A percentile compares a stretch with the other conserved stretches of the same genome.
Evolutionary conservation across 2,113 vertebrate genomes (phyloP).

Genomic region (Chlorodrepanis virens): DNA sequence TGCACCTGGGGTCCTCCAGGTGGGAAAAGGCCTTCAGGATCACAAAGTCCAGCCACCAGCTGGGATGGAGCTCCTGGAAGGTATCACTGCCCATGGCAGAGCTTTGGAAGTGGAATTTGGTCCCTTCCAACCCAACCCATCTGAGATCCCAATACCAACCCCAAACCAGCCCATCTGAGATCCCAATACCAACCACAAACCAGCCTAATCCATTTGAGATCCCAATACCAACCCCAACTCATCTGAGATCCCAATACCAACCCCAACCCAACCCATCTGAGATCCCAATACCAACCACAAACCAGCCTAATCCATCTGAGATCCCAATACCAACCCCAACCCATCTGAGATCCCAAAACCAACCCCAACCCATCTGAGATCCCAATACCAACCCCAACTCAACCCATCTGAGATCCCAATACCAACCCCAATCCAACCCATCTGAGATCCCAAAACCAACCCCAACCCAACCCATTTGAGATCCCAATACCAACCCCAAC

Average conservation of each 20-base stretch:
- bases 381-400: background rate
- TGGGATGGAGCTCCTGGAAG: background rate
- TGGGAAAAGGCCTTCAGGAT: background rate
- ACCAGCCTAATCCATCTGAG: rapidly evolving
- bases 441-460: background rate
- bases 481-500: background rate
- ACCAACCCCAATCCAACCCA: background rate
- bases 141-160: background rate
- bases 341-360: background rate
- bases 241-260: background rate
- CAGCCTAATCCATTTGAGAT: background rate
- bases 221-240: background rate
- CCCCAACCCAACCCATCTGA: background rate
- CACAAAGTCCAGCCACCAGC: rapidly evolving
- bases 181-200: background rate
- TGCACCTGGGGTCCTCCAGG: background rate
- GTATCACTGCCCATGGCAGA: background rate
- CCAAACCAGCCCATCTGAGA: background rate
- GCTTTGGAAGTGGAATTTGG: background rate
- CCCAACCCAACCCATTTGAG: rapidly evolving
- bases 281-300: background rate
- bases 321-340: background rate
- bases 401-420: background rate
- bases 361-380: background rate
- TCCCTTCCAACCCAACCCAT: background rate